phyloP scores from a whole-genome alignment of 2,888 invertebrate genomes.

The Pterobdella sp. region DNA sequence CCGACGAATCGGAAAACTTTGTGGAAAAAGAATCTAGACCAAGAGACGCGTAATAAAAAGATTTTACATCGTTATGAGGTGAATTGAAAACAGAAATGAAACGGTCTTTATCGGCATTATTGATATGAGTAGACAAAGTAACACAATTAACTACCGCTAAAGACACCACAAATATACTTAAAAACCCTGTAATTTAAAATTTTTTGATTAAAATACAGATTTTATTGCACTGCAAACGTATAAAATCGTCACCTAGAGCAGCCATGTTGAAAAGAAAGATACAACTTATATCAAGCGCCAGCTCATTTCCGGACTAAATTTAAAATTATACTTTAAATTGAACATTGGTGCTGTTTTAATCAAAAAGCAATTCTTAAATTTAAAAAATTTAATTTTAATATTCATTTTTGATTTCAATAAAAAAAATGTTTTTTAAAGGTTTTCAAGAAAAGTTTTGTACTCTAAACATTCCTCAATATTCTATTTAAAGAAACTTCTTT shows the following conservation, averaged over 20 bases:
- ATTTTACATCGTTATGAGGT: slow-evolving; percentile 45
- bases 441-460: no score
- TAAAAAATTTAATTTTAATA: no score
- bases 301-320: slow-evolving; percentile 2
- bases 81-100: slow-evolving; percentile 49
- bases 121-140: slow-evolving; percentile 48
- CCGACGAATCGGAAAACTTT: slow-evolving; percentile 24
- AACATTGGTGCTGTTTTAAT: no score
- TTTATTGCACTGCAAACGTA: background rate
- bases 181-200: background rate
- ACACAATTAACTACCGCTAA: slow-evolving; percentile 47
- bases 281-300: background rate
- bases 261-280: slow-evolving; percentile 11
- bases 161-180: slow-evolving; percentile 41
- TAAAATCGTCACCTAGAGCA: background rate
- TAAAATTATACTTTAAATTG: no score
- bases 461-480: no score
- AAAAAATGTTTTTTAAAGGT: no score
- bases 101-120: slow-evolving; percentile 47
- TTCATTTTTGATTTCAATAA: no score
- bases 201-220: background rate
- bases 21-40: slow-evolving; percentile 62
- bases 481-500: no score
- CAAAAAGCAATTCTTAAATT: no score
- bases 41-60: slow-evolving; percentile 66